These are phyloP conservation scores for Cirrhinus mrigala DNA, from an alignment of 2,797 vertebrate species.

Conservation along the genomic window DNA sequence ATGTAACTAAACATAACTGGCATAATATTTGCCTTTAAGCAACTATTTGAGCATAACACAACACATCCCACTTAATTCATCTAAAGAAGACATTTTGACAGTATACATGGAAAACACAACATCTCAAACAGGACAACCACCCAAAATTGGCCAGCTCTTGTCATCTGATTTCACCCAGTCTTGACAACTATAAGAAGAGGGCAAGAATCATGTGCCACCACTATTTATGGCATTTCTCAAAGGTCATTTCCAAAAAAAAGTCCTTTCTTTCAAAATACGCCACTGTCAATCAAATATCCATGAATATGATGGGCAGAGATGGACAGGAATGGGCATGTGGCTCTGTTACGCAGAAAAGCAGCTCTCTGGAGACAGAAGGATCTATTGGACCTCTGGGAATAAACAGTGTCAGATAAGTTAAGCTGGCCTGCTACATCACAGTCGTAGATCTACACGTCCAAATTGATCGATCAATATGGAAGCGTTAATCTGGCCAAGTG, in stretches of 20 bases:
- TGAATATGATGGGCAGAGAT: neutral
- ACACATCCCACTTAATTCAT: too few relatives aligned
- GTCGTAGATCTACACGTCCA: slow-evolving; percentile 65
- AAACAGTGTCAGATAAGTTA: slow-evolving; percentile 39
- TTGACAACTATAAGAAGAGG: neutral
- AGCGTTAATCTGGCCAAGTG: slow-evolving; percentile 68
- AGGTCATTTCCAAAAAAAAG: neutral
- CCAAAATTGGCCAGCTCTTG: neutral
- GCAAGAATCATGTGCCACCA: neutral
- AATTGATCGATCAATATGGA: slow-evolving; percentile 67
- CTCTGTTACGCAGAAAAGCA: neutral
- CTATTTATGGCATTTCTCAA: slow-evolving; percentile 10
- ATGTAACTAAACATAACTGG: too few relatives aligned
- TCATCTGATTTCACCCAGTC: neutral
- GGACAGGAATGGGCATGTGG: neutral
- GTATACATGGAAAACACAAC: neutral
- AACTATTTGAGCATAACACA: too few relatives aligned
- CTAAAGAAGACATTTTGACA: neutral
- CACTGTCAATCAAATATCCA: slow-evolving; percentile 11
- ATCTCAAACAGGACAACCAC: neutral
- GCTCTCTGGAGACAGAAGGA: slow-evolving; percentile 8
- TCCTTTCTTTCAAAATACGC: neutral
- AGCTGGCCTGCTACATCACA: slow-evolving; percentile 47
- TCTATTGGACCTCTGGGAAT: slow-evolving; percentile 33
- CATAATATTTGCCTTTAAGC: too few relatives aligned